These are phyloP conservation scores for Podarcis muralis DNA, from an alignment of 2,113 vertebrate genomes.

Conservation along the genomic window DNA sequence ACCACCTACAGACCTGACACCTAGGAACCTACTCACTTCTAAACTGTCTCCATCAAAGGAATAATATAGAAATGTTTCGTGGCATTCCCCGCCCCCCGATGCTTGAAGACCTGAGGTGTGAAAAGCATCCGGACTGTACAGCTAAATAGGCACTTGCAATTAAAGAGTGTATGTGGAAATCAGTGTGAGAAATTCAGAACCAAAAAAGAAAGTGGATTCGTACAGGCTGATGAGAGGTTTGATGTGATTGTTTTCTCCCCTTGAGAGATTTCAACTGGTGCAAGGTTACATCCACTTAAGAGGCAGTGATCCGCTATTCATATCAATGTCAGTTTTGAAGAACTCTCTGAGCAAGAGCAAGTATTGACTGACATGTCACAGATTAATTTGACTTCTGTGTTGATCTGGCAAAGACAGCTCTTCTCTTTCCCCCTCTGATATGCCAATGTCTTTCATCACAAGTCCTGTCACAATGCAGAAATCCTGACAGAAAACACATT, in stretches of 20 bases:
- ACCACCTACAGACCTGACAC: no score
- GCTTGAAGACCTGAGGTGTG: slow-evolving; percentile 25
- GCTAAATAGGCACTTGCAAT: slow-evolving; percentile 17
- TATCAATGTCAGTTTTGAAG: slow-evolving; percentile 57
- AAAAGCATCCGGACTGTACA: slow-evolving; percentile 22
- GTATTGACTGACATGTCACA: slow-evolving; percentile 58
- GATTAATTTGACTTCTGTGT: slow-evolving; percentile 50
- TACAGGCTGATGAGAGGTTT: slow-evolving; percentile 51
- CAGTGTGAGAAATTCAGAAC: slow-evolving; percentile 4
- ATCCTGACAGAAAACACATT: not conserved
- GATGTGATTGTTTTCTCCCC: slow-evolving; percentile 42
- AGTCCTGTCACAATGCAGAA: not conserved
- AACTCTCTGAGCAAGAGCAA: slow-evolving; percentile 64
- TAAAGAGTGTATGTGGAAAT: not conserved
- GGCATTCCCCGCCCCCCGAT: not conserved
- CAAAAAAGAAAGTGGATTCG: slow-evolving; percentile 30
- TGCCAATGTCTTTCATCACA: not conserved
- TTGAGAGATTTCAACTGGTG: slow-evolving; percentile 53
- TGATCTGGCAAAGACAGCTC: slow-evolving; percentile 8
- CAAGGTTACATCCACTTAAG: slow-evolving; percentile 65
- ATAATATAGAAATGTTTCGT: not conserved
- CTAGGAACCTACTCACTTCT: not conserved
- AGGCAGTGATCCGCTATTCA: slow-evolving; percentile 65
- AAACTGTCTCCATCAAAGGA: not conserved
- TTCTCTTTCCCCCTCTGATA: slow-evolving; percentile 30